Base-by-base conservation (phyloP, 2,888 invertebrate species). In the Xanthorhoe spadicearia region DNA sequence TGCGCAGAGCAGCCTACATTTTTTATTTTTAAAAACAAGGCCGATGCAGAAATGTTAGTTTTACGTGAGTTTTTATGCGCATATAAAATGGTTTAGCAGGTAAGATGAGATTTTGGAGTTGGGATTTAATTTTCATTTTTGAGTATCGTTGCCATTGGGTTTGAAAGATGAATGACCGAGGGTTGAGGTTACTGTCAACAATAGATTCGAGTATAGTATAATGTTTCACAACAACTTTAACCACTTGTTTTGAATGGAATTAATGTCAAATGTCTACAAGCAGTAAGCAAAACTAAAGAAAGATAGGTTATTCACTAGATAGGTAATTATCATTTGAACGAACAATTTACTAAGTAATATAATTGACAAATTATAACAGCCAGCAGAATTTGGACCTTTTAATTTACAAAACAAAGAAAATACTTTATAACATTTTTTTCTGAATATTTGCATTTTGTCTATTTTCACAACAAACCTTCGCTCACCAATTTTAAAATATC, bases 1-100 rank as follows among this genome's bases (percentile, higher is more conserved):
- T 90, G 92, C 90, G 91, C 91, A 91, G 85, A 84, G 82, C 83
- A 77, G 77, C 76, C 76, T 79, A 74, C 82, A 80, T 79, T 83
- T 82, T 84, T 81, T 84, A 83, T 81, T 79, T 75, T 73, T 76
- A 76, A 76, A 80, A 82, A 83, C 79, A 81, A 82, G 75, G 77
- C 78, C 80, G 74, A 66, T 80, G 83, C 84, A 80, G 79, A 74
- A 78, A 79, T 79, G 76, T 77, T 77, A 76, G 74, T 74, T 79
- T 74, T 71, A 78, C 73, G 58, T 72, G 73, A 66, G 71, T 70
- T 80, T 78, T 78, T 72, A 75, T 77, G 77, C 70, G 75, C 65
- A 71, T 72, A 68, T 74, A 74, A 74, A 81, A 78, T 74, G 73
- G 68, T 77, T 76, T 77, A 74, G 73, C 68, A 64, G 51, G 51